Evolutionary conservation across 2,797 vertebrate species (phyloP).

Genomic region (Pseudomugil gertrudae): DNA sequence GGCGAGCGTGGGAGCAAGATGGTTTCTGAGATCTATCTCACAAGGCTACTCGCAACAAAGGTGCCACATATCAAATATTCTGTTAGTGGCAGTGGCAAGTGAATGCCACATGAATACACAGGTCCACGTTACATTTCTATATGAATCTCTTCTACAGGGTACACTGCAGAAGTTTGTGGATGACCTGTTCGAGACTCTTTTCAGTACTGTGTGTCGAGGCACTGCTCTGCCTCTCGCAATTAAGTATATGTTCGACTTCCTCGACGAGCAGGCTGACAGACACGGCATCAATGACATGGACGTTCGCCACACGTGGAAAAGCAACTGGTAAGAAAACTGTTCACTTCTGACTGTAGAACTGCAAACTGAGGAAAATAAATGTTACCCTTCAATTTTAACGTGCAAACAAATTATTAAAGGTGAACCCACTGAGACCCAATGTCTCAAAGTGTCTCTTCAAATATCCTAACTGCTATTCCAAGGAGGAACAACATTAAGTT

Average conservation of each 20-base stretch:
- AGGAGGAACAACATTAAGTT: too few relatives aligned
- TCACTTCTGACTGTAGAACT: background rate
- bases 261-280: slow-evolving; percentile 95
- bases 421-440: background rate
- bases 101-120: background rate
- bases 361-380: background rate
- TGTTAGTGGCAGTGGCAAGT: background rate
- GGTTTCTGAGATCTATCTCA: slow-evolving; percentile 98
- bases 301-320: slow-evolving; percentile 97
- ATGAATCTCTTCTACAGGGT: slow-evolving; percentile 80
- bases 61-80: slow-evolving; percentile 63
- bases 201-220: slow-evolving; percentile 95
- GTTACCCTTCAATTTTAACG: background rate
- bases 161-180: slow-evolving; percentile 98
- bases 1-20: slow-evolving; percentile 96
- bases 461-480: too few relatives aligned
- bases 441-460: background rate
- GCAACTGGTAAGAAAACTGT: slow-evolving; percentile 88
- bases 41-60: slow-evolving; percentile 93
- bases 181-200: slow-evolving; percentile 94
- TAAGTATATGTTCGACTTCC: slow-evolving; percentile 98
- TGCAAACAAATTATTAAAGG: background rate
- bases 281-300: slow-evolving; percentile 93
- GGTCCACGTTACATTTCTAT: background rate
- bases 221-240: slow-evolving; percentile 93